Base-by-base conservation (phyloP, 2,113 vertebrate species). In the Danionella cerebrum region DNA sequence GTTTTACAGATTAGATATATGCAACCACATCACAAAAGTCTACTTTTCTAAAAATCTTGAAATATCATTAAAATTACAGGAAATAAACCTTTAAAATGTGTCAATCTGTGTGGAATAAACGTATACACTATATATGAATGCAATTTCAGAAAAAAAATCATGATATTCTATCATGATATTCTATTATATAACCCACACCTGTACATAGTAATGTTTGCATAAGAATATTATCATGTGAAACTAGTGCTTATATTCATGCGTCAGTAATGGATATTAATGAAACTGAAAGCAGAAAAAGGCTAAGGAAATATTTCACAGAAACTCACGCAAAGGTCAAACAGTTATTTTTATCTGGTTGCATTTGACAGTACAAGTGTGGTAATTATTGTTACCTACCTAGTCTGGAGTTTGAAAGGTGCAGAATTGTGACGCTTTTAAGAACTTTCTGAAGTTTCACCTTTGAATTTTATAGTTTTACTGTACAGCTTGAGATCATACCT, bases 291-390 rank as follows among this genome's bases (percentile, higher is more conserved):
- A 69, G 66, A 74, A 69, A 82, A 24, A 62, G 33, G 18, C 25
- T 7, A 39, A 5, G 75, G 73, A 69, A 77, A 79, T 72, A 25
- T 13, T 22, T 21, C 52, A 77, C 48, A 59, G 21, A 69, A 74
- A 66, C 58, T 63, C 44, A 55, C 67, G 69, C 48, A 76, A 62
- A 25, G 62, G 64, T 66, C 60, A 21, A 67, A 70, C 69, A 81
- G 70, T 79, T 78, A 82, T 70, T 2, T 66, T 39, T 29, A 66
- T 59, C 64, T 78, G 35, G 58, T 72, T 39, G 67, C 64, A 70
- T 65, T 54, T 50, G 62, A 52, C 44, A 48, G 45, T 13, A 53
- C 58, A 42, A 33, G 2, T 18, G 52, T 19, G 35, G 16, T 18
- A 67, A 64, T 47, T 24, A 75, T 48, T 33, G 59, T 58, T 55